Conservation (phyloP, 2,113 vertebrate genomes). For the Clarias magur region DNA sequence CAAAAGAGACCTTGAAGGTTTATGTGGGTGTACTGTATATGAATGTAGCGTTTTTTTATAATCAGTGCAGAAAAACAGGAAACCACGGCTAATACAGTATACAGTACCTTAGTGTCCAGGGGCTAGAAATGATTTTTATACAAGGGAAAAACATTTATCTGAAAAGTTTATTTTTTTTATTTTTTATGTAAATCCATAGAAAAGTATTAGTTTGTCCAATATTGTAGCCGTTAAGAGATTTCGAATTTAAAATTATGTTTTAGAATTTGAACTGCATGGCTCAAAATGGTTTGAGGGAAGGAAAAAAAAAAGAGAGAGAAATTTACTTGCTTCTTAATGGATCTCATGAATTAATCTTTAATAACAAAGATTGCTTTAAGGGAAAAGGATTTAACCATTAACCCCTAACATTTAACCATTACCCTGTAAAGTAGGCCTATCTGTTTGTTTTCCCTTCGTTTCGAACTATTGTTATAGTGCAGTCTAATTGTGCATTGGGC, state of each 20-base stretch:
- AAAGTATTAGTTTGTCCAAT: not conserved
- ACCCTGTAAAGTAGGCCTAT: not conserved
- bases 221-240: not conserved
- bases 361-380: not conserved
- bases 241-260: not conserved
- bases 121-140: not conserved
- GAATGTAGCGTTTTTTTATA: not conserved
- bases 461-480: not conserved
- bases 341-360: no score
- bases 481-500: not conserved
- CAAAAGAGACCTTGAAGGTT: conserved; percentile 36
- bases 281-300: not conserved
- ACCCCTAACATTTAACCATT: not conserved
- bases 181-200: not conserved
- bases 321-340: not conserved
- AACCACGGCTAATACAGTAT: not conserved
- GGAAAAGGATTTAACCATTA: no score
- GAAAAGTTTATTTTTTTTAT: not conserved
- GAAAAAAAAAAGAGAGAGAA: not conserved
- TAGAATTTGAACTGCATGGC: not conserved
- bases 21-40: not conserved
- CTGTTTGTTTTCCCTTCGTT: not conserved
- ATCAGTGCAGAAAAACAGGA: not conserved
- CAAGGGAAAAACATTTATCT: not conserved
- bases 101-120: not conserved